Percentiles rank a stretch among this genome's conserved stretches.
Conservation (phyloP, 2,113 vertebrate genomes). For the Pluvialis apricaria region DNA sequence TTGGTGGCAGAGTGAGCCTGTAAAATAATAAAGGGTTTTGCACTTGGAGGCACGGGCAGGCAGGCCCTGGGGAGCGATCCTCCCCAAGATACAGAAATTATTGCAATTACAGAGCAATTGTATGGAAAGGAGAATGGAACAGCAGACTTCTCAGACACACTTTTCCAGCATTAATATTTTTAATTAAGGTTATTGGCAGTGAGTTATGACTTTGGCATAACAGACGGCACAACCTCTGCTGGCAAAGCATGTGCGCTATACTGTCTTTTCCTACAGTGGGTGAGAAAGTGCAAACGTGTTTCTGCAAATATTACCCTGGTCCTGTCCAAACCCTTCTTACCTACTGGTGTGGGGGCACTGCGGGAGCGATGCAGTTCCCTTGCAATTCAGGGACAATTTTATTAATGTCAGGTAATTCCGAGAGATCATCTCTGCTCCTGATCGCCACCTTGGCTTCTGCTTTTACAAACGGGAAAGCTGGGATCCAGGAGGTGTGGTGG, state of each 20-base stretch:
- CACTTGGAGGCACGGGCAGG: conserved; percentile 28
- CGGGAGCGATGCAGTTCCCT: rapidly evolving
- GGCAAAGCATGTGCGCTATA: background rate
- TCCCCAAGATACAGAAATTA: conserved; percentile 23
- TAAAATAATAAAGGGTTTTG: conserved; percentile 46
- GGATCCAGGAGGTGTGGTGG: background rate
- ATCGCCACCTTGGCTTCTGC: rapidly evolving
- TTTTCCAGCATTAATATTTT: conserved; percentile 59
- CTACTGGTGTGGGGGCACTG: background rate
- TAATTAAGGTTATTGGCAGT: conserved; percentile 60
- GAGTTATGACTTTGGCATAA: conserved; percentile 30
- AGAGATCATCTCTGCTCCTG: background rate
- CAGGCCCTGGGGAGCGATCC: conserved; percentile 18
- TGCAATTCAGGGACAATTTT: background rate
- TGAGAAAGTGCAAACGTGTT: background rate
- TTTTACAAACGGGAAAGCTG: background rate
- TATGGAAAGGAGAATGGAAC: background rate
- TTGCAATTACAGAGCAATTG: conserved; percentile 47
- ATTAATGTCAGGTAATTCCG: background rate
- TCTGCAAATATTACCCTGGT: background rate
- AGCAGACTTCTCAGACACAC: conserved; percentile 30
- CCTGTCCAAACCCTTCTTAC: background rate
- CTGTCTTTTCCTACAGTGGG: background rate
- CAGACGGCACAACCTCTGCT: background rate
- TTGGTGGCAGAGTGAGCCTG: conserved; percentile 19